phyloP scores from a whole-genome alignment of 2,888 invertebrate genomes.

The Ypsolopha scabrella region DNA sequence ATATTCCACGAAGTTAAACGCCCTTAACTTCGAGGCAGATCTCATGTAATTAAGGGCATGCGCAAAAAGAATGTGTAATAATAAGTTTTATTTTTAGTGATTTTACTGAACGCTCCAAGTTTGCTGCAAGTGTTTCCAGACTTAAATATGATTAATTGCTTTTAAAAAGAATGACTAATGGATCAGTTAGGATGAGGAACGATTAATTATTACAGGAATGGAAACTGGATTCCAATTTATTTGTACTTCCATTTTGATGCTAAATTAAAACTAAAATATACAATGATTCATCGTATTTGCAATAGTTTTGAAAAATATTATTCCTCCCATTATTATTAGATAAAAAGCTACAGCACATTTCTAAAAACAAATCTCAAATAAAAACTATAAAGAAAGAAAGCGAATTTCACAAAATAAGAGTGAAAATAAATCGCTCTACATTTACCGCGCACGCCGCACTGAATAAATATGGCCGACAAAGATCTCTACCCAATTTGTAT shows the following conservation, averaged over 20 bases:
- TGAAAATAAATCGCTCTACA: constrained; percentile 5
- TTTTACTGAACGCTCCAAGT: not conserved
- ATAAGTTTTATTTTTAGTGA: not conserved
- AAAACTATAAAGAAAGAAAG: too few relatives aligned
- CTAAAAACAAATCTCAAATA: too few relatives aligned
- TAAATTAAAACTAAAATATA: too few relatives aligned
- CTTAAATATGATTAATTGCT: constrained; percentile 17
- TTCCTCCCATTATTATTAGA: too few relatives aligned
- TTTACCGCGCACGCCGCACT: constrained; percentile 22
- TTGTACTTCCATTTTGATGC: too few relatives aligned
- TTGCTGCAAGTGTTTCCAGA: constrained; percentile 6
- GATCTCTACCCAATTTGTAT: constrained; percentile 14
- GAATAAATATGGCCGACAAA: constrained; percentile 1
- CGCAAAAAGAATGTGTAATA: not conserved
- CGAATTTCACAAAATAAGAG: too few relatives aligned
- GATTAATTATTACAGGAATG: constrained; percentile 13
- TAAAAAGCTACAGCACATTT: too few relatives aligned
- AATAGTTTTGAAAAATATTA: too few relatives aligned
- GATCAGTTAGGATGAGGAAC: constrained; percentile 33
- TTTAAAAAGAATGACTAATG: constrained; percentile 18
- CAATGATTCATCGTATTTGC: too few relatives aligned
- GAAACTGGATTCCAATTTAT: too few relatives aligned
- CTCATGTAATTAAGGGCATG: not conserved
- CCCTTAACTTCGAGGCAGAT: too few relatives aligned
- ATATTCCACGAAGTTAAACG: too few relatives aligned